Percentiles rank a stretch among this genome's conserved stretches.
phyloP scores from a whole-genome alignment of 2,113 vertebrate genomes.

The Sorex araneus region DNA sequence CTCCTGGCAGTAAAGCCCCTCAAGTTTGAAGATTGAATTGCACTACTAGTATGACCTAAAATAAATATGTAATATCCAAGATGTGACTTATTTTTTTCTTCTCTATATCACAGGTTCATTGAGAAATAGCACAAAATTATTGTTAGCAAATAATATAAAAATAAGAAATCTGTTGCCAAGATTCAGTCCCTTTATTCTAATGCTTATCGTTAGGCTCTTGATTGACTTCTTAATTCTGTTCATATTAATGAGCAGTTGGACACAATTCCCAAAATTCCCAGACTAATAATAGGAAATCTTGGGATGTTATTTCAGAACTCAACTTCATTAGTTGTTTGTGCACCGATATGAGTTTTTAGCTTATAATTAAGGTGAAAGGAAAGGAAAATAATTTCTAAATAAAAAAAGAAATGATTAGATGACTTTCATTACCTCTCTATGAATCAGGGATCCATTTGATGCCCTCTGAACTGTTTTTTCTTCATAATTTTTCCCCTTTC shows the following conservation, averaged over 20 bases:
- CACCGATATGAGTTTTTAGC: neutral
- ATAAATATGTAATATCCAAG: neutral
- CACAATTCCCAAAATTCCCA: neutral
- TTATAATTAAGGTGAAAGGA: neutral
- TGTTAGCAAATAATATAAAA: neutral
- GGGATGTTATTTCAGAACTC: neutral
- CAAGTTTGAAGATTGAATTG: neutral
- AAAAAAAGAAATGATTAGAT: neutral
- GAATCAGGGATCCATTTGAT: neutral
- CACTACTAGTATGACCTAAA: neutral
- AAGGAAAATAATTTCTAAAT: neutral
- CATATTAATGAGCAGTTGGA: neutral
- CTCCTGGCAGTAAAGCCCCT: no score
- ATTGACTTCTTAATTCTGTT: neutral
- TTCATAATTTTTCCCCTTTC: neutral
- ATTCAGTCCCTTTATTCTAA: neutral
- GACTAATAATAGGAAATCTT: neutral
- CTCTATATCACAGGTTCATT: neutral
- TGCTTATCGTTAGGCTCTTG: neutral
- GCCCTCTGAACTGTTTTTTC: neutral
- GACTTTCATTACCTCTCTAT: neutral
- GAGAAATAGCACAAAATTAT: neutral
- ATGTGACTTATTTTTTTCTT: neutral
- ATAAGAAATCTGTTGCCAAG: neutral
- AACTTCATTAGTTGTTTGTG: neutral